Evolutionary conservation across 2,888 invertebrate species (phyloP).

Genomic region (Phytoseiulus persimilis): DNA sequence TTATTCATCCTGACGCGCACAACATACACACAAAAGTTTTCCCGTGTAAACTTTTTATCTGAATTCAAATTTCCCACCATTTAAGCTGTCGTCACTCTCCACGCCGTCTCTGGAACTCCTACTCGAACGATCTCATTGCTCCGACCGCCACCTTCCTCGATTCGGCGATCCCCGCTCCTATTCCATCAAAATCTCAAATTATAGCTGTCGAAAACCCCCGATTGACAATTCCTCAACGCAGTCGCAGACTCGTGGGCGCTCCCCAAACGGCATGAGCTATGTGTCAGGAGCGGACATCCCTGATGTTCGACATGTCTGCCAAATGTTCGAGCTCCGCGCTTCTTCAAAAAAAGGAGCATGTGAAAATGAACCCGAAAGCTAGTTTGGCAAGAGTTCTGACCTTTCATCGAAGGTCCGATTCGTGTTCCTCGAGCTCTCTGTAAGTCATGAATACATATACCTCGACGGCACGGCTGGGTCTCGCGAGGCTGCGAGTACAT

Average conservation of each 20-base stretch:
- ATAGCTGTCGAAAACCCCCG: not conserved
- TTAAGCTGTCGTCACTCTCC: not conserved
- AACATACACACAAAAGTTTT: constrained; percentile 5
- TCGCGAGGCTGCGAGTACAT: too few species aligned
- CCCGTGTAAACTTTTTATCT: not conserved
- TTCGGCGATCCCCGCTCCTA: not conserved
- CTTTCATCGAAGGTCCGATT: too few species aligned
- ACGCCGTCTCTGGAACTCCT: not conserved
- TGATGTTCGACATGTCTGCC: too few species aligned
- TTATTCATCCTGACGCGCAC: not conserved
- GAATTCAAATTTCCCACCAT: not conserved
- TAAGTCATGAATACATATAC: too few species aligned
- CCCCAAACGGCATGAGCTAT: too few species aligned
- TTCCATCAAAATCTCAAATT: not conserved
- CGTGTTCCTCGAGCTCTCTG: too few species aligned
- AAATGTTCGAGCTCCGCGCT: too few species aligned
- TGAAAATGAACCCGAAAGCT: too few species aligned
- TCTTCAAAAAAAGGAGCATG: too few species aligned
- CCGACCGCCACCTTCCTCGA: not conserved
- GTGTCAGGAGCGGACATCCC: too few species aligned
- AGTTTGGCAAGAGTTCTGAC: too few species aligned
- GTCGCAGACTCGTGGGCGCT: too few species aligned
- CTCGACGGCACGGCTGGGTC: not conserved
- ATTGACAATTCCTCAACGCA: not conserved
- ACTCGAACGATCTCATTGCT: not conserved